Evolutionary conservation across 2,888 invertebrate species (phyloP), one percentile per base, ranked within the genome.

Genomic region (Phoronis australis): DNA sequence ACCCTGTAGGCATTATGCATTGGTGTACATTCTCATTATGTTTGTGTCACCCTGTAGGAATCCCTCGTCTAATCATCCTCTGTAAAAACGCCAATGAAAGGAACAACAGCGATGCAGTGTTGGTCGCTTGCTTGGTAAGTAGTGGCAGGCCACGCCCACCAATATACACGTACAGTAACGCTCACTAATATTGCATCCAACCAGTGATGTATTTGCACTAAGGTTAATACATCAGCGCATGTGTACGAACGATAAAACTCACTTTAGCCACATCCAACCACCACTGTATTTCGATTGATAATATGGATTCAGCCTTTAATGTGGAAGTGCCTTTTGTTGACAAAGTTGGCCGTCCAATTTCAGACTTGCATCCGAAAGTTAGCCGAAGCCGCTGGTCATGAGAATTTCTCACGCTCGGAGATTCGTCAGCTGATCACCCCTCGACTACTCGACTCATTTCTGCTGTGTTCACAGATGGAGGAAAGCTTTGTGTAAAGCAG

Each of bases 401-500:
- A 80, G 41, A 64, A 68, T 42, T 80, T 82, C 20, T 77, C 59
- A 2, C 43, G 56, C 12, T 50, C 61, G 20, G 86, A 88, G 62
- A 83, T 86, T 3, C 83, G 84, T 49, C 87, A 88, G 62, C 81
- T 89, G 73, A 83, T 89, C 48, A 82, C 84, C 68, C 87, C 88
- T 1, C 83, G 85, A 65, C 78, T 88, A 12, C 82, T 88, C 78
- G 88, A 89, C 69, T 87, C 88, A 0, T 85, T 88, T 59, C 83
- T 88, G 73, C 80, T 86, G 35, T 88, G 87, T 75, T 87, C 88
- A 0, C 84, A 86, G 24, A 84, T 86, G 61, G 86, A 86, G 71
- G 88, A 88, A 74, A 88, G 88, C 71, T 87, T 87, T 71, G 88
- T 88, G 38, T 88, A 62, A 66, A n/a, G n/a, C n/a, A n/a, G n/a